Evolutionary conservation across 1,140 invertebrate genomes (phyloP), one percentile per base, ranked within the genome.

Genomic region (Drosophila dunni): DNA sequence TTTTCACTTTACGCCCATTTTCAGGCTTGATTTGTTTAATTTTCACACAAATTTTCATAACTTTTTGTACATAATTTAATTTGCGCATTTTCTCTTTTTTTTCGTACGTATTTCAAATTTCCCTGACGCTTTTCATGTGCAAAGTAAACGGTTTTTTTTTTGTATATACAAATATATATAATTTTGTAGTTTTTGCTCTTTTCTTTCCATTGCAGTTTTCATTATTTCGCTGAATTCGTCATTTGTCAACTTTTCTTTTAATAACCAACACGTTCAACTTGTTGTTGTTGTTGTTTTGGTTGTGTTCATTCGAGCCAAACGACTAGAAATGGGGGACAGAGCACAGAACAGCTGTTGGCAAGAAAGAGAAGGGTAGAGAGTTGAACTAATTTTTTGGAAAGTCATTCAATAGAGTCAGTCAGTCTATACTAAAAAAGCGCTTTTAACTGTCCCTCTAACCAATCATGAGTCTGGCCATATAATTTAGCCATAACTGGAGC

Each of bases 31-130:
- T 80, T 77, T 77, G 80, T 33, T 45, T 72, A 34, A 51, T 51
- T 53, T 69, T 17, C 34, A 38, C 40, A 29, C 9, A 38, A 71
- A 67, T 81, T 81, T 81, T 81, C 61, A 51, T 38, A 17, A 44
- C 36, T 13, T 58, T 83, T 76, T 60, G 56, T 46, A 42, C 56
- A 46, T 53, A 57, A 40, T 70, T 80, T 54, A 50, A 69, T 77
- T 80, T 77, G 61, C 57, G 15, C 48, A 80, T 83, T 84, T 84
- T 83, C 81, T 84, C 81, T 85, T 84, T 84, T 79, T 51, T 20
- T 53, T 17, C n/a, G 29, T 56, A 11, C 13, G 17, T 29, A 42
- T 29, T 29, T 29, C 4, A 42, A 42, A 42, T 42, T 57, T 71
- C 42, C 15, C 61, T 36, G 68, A 20, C 50, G 54, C 20, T 71